Base-by-base conservation (phyloP, 1,140 invertebrate species). In the Brachionus plicatilis region DNA sequence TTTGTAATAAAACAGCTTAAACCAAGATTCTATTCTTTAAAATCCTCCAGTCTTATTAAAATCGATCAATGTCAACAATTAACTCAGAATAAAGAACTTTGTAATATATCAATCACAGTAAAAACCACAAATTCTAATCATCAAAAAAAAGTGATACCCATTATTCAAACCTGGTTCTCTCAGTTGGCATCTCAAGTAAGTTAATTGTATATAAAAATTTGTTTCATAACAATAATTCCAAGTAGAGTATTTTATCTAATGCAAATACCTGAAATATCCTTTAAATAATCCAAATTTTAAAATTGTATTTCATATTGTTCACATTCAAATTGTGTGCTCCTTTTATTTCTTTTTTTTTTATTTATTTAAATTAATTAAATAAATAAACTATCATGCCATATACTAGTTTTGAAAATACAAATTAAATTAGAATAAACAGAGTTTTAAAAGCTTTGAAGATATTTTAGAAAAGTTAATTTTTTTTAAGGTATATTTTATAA, bases 51-150 rank as follows among this genome's bases (percentile, higher is more conserved):
- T 14, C 12, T 1, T 0, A 27, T 1, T 12, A 24, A 47, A 27
- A 56, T 66, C 14, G 79, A 82, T 29, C 17, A 20, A 24, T 82
- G 79, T 27, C 41, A 65, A 27, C 7, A 80, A 53, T 56, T 80
- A 24, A 9, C 53, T 27, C 9, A 2, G 3, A 24, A 82, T 45
- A n/a, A 12, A 24, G 14, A 37, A 24, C 43, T 65, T 41, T 82
- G 79, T 29, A 56, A 82, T 47, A 41, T 82, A 17, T 17, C 60
- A 20, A 68, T 82, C n/a, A 82, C 79, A 43, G 53, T 82, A 1
- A 82, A 82, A 65, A 82, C 53, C 4, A 65, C 79, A 9, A 82
- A 65, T 29, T 20, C 24, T n/a, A 82, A 82, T 66, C 43, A 82
- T 65, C n/a, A 82, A 27, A 43, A 14, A 45, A 82, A 68, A 47